These are phyloP conservation scores for Parapsyche elsis DNA, from an alignment of 1,140 invertebrate species.

Conservation along the genomic window DNA sequence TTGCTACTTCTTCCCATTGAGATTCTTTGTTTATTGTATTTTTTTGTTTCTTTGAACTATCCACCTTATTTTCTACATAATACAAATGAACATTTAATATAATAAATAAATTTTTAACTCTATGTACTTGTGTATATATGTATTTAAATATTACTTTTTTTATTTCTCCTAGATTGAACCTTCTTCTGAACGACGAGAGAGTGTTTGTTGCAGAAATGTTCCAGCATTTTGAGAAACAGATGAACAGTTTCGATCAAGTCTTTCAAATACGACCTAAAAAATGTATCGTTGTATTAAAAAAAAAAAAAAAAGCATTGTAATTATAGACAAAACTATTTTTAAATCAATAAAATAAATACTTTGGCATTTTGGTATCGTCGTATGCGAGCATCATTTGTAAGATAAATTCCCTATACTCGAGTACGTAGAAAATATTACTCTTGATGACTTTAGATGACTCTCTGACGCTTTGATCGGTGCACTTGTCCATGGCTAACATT, in stretches of 20 bases:
- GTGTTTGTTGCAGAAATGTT: conserved; percentile 79
- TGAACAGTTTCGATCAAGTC: conserved; percentile 92
- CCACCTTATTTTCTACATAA: conserved; percentile 54
- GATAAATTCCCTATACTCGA: conserved; percentile 94
- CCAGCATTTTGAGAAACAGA: conserved; percentile 92
- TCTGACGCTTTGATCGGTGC: conserved; percentile 73
- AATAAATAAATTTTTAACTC: neutral
- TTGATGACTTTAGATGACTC: conserved; percentile 87
- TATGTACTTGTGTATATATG: neutral
- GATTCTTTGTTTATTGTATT: conserved; percentile 43
- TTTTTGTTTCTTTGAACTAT: conserved; percentile 54
- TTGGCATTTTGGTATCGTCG: conserved; percentile 88
- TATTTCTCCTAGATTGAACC: conserved; percentile 65
- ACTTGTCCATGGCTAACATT: conserved; percentile 83
- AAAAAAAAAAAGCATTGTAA: no score
- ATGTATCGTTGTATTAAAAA: neutral
- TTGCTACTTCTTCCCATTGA: conserved; percentile 78
- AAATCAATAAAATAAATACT: conserved; percentile 67
- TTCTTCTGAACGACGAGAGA: conserved; percentile 82
- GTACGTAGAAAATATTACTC: conserved; percentile 92
- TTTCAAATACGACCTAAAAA: conserved; percentile 79
- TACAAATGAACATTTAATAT: neutral
- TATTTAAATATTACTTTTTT: conserved; percentile 63
- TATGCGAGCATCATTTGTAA: conserved; percentile 82
- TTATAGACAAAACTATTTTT: conserved; percentile 22